Evolutionary conservation across 2,888 invertebrate genomes (phyloP), one percentile per base, ranked within the genome.

Genomic region (Sipha maydis): DNA sequence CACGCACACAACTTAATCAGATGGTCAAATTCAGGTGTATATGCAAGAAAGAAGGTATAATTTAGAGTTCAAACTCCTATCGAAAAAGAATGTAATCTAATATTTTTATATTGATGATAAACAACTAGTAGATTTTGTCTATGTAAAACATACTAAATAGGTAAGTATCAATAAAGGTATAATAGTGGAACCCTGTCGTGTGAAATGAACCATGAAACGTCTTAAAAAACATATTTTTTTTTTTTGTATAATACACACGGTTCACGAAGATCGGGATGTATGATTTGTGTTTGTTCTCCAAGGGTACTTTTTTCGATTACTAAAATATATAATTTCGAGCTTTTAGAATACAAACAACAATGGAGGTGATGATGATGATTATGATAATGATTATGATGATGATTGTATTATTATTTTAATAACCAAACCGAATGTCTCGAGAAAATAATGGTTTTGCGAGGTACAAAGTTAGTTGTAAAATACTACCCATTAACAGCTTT

Each of bases 341-440:
- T 31, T 31, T 54, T 31, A n/a, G 25, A 8, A 54, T 77, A 56
- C 34, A 69, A 71, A 71, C 28, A 69, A 31, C 71, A 71, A 25
- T 25, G 75, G 34, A 25, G 38, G 41, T 71, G 11, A 79, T 17
- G n/a, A 61, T 38, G n/a, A 38, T 67, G 61, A 61, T n/a, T 61
- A 61, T 78, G 28, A 54, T 19, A 31, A 80, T 61, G 61, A 38
- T 38, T 34, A 67, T 25, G 80, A 61, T 80, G 79, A 69, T 34
- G 83, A 73, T 73, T 73, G 54, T 56, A 83, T 83, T 75, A 83
- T 83, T 83, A 83, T 83, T 75, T 83, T 83, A 75, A 83, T 83
- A 83, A 61, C 75, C n/a, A 73, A 83, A 83, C 31, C 56, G 34
- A 79, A 83, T 56, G 54, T 75, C 34, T 83, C 34, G 4, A 56